Conservation (phyloP, 2,888 invertebrate species). For the Eucera pruinosa region DNA sequence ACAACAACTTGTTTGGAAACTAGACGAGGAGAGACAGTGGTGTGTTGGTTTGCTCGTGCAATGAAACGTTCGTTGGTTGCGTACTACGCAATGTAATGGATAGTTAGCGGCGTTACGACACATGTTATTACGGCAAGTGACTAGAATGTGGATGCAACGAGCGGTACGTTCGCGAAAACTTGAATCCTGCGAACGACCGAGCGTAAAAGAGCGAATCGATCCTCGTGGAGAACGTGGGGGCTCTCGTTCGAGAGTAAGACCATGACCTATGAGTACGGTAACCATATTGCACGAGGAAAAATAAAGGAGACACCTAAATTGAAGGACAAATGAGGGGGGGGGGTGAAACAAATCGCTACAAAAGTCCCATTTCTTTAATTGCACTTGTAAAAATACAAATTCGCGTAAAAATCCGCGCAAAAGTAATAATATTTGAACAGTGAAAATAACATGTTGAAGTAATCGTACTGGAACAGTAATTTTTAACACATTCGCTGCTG, state of each 20-base stretch:
- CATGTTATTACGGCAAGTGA: constrained; percentile 55
- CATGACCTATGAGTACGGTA: not conserved
- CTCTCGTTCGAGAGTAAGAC: not conserved
- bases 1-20: constrained; percentile 6
- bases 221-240: not conserved
- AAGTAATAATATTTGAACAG: no score
- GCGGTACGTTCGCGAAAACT: constrained; percentile 22
- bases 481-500: no score
- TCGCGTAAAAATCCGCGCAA: no score
- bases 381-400: no score
- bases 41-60: constrained; percentile 8
- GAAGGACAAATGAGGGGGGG: no score
- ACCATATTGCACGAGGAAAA: constrained; percentile 9
- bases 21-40: not conserved
- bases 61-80: not conserved
- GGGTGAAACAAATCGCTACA: no score
- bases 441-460: no score
- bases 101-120: constrained; percentile 67
- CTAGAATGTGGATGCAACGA: constrained; percentile 50
- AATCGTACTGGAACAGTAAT: no score
- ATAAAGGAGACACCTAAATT: no score
- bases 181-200: constrained; percentile 16
- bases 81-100: constrained; percentile 61
- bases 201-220: constrained; percentile 21
- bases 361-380: no score